Base-by-base conservation (phyloP, 2,113 vertebrate species). In the Notothenia coriiceps region DNA sequence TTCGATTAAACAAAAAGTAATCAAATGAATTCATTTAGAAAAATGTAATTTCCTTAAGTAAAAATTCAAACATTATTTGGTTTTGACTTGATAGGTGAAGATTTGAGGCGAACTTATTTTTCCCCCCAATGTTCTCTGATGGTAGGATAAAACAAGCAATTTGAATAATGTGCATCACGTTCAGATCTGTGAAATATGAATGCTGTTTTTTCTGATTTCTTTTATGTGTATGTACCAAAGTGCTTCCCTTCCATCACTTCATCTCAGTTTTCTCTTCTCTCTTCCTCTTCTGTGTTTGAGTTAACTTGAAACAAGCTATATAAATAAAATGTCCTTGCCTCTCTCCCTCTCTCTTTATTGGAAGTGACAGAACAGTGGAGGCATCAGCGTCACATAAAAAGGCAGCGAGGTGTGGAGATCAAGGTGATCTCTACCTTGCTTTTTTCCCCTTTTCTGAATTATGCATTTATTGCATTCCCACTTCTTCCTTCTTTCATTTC, bases 381-480 rank as follows among this genome's bases (percentile, higher is more conserved):
- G 86, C 82, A 49, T 86, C 82, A 79, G 85, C 62, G 59, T 71
- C 50, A 77, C 82, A 75, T 92, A 77, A 86, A 87, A 85, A 86
- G 69, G 61, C 63, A 54, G 54, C 4, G 57, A 80, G 73, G 68
- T 74, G 64, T 14, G 7, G 51, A 85, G 83, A 92, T 87, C 87
- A 90, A 89, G 88, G 83, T 87, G 86, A 88, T 86, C 70, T 10
- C 64, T 51, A 20, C 66, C 74, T 63, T 35, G 4, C 70, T 35
- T 55, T 64, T 68, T 43, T 74, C 75, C 22, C 40, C 59, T 66
- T 47, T 82, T 71, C 77, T 88, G 77, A 88, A 89, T 90, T 89
- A 88, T 90, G 84, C 76, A 89, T 88, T 89, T 82, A 86, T 91
- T 88, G 83, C 71, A 77, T 73, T 80, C 51, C 59, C 67, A 47